phyloP scores from a whole-genome alignment of 2,797 vertebrate genomes.

The Mormyrops attenuatus region DNA sequence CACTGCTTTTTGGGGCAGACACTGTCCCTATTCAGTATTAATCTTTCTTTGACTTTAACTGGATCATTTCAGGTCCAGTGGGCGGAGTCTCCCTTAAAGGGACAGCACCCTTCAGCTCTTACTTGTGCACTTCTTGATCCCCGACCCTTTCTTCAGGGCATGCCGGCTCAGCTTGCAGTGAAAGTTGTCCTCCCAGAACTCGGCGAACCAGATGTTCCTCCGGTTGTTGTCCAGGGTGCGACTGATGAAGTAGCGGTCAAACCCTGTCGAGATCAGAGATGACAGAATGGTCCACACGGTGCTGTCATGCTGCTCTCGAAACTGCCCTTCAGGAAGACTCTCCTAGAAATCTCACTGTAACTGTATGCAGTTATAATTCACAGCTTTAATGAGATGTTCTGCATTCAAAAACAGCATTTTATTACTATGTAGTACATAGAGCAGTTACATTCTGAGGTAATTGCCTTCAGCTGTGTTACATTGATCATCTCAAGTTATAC shows the following conservation, averaged over 20 bases:
- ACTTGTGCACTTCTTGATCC: constrained; percentile 94
- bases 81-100: neutral
- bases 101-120: constrained; percentile 46
- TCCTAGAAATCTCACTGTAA: constrained; percentile 3
- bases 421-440: neutral
- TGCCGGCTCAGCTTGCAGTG: constrained; percentile 92
- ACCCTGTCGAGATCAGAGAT: constrained; percentile 62
- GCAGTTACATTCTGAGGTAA: neutral
- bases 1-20: neutral
- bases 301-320: neutral
- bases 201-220: constrained; percentile 92
- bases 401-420: neutral
- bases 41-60: neutral
- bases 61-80: neutral
- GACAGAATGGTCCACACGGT: neutral
- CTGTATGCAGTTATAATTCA: neutral
- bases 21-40: neutral
- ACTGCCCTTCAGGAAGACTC: neutral
- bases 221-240: constrained; percentile 91
- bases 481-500: neutral
- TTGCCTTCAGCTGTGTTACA: neutral
- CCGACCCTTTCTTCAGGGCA: constrained; percentile 82
- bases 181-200: constrained; percentile 96
- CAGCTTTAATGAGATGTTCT: neutral
- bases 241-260: constrained; percentile 90